Base-by-base conservation (phyloP, 53 echinoderm and acorn worm genomes). In the Crossaster papposus region DNA sequence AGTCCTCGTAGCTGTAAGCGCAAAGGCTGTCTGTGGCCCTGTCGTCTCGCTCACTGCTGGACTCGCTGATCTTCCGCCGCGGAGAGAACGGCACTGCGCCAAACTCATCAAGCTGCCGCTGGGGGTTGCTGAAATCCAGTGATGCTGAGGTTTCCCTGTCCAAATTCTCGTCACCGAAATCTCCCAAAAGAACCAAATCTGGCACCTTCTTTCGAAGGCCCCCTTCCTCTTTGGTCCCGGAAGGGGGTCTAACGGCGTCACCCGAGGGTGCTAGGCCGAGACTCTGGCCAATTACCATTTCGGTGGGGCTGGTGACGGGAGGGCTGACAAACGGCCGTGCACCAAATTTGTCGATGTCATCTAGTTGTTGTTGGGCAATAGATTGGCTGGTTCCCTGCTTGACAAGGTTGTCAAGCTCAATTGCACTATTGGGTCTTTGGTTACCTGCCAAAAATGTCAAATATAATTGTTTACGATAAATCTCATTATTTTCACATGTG, bases 41-140 rank as follows among this genome's bases (percentile, higher is more conserved):
- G 72, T 92, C 95, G 15, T 96, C 96, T 30, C 95, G 93, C 29
- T 96, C 96, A 22, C 96, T 96, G 80, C 96, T 96, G 12, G 96
- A 96, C 32, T 93, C 93, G 26, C 75, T 96, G 15, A 92, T 89
- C 51, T 91, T 83, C 23, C 89, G 94, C 4, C 82, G 54, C 51
- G 92, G 92, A 18, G 92, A 80, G 58, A 96, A 96, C 2, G 96
- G 96, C 52, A 91, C 89, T 22, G 91, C 95, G 22, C 91, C 96
- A 78, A 96, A 96, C 80, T 96, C 94, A 68, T 96, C 93, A 51
- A 96, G 91, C 79, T 96, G 93, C 26, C 93, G 85, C 83, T 89
- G 87, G 15, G 94, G 94, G 63, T 93, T 90, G 72, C 88, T 89
- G 82, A 96, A 83, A 52, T 91, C 85, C 5, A 91, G 70, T 3